Conservation (phyloP, 1,140 invertebrate genomes). For the Riptortus pedestris region DNA sequence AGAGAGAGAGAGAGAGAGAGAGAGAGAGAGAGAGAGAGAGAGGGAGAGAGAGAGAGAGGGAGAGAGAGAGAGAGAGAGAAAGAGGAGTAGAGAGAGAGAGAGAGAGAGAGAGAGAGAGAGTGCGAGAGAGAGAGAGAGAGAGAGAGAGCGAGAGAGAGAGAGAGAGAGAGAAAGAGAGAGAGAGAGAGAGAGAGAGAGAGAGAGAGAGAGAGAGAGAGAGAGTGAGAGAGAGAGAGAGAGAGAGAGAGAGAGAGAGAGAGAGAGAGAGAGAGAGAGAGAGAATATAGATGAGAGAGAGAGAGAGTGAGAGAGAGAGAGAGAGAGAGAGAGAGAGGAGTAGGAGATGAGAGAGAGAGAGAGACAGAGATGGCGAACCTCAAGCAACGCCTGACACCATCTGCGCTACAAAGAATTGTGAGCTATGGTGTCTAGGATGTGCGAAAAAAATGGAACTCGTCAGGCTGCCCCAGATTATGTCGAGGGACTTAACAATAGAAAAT, state of each 20-base stretch:
- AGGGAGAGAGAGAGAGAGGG: slow-evolving; percentile 23
- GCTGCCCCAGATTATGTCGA: too few species aligned
- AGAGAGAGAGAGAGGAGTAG: slow-evolving; percentile 14
- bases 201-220: slow-evolving; percentile 21
- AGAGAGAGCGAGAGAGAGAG: too few species aligned
- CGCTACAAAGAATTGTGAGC: too few species aligned
- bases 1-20: slow-evolving; percentile 23
- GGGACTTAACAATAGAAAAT: too few species aligned
- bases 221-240: slow-evolving; percentile 21
- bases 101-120: slow-evolving; percentile 23
- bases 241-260: slow-evolving; percentile 25
- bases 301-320: slow-evolving; percentile 20
- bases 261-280: slow-evolving; percentile 3
- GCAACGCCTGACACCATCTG: too few species aligned
- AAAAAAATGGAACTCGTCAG: too few species aligned
- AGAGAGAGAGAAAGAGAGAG: slow-evolving; percentile 19
- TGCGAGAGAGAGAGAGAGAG: too few species aligned
- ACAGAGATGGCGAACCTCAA: background rate
- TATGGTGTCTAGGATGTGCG: too few species aligned
- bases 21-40: slow-evolving; percentile 25
- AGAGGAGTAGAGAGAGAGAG: slow-evolving; percentile 21
- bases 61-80: slow-evolving; percentile 24
- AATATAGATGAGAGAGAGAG: background rate
- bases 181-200: slow-evolving; percentile 20
- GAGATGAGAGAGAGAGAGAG: slow-evolving; percentile 18